Evolutionary conservation across 2,888 invertebrate genomes (phyloP).

Genomic region (Lasioglossum oenotherae): DNA sequence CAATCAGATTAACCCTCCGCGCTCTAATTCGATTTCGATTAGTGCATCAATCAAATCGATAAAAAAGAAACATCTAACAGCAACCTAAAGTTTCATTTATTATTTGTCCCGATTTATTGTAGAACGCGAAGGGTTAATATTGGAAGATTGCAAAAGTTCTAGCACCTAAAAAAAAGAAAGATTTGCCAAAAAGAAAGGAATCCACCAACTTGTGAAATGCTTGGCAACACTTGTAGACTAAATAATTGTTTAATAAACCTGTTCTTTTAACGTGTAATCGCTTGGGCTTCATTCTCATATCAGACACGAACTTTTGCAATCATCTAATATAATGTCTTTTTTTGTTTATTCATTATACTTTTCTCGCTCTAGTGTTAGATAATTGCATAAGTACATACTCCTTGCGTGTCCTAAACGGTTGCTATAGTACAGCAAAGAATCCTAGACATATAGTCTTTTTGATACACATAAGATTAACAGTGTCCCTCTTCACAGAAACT

Average conservation of each 20-base stretch:
- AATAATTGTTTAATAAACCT: no score
- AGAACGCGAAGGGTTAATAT: constrained; percentile 10
- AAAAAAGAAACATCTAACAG: not conserved
- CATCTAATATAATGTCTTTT: not conserved
- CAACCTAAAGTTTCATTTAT: not conserved
- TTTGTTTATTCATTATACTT: constrained; percentile 26
- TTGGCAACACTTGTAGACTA: no score
- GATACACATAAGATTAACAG: not conserved
- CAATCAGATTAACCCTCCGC: constrained; percentile 30
- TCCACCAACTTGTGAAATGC: no score
- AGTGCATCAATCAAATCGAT: not conserved
- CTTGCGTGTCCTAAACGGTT: constrained; percentile 1
- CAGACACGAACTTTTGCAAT: no score
- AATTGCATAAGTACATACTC: constrained; percentile 33
- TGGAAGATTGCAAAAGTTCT: no score
- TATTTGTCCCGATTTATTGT: not conserved
- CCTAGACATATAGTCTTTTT: not conserved
- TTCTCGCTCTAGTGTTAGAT: constrained; percentile 20
- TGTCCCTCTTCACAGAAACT: not conserved
- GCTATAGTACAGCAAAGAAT: not conserved
- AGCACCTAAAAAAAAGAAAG: no score
- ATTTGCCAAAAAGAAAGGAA: no score
- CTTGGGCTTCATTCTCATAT: no score
- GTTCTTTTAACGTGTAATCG: no score
- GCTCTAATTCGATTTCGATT: not conserved